Evolutionary conservation across 1,140 invertebrate species (phyloP).

Genomic region (Drosophila nasuta): DNA sequence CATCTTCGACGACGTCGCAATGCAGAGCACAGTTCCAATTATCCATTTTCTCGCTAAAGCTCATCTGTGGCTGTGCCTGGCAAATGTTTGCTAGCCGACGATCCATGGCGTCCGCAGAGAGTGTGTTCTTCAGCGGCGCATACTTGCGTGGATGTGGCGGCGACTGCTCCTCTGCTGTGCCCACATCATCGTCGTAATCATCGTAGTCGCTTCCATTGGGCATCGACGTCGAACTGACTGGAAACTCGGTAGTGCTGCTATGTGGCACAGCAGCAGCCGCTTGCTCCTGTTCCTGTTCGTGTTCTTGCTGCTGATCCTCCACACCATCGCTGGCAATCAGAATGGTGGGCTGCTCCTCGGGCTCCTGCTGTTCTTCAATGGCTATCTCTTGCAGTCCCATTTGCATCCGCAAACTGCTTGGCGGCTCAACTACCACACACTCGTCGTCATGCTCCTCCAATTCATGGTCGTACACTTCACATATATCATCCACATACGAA

Average conservation of each 20-base stretch:
- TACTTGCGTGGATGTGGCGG: constrained; percentile 57
- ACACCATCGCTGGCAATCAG: constrained; percentile 17
- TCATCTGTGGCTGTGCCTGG: constrained; percentile 73
- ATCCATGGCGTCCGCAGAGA: constrained; percentile 72
- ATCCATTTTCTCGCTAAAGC: constrained; percentile 66
- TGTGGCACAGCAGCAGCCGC: constrained; percentile 26
- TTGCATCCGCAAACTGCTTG: constrained; percentile 8
- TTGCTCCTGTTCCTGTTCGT: neutral
- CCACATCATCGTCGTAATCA: constrained; percentile 64
- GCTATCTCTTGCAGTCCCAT: constrained; percentile 10
- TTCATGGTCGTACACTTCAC: constrained; percentile 68
- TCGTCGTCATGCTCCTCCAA: constrained; percentile 68
- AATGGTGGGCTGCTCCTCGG: constrained; percentile 23
- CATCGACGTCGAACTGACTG: constrained; percentile 67
- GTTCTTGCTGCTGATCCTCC: constrained; percentile 22
- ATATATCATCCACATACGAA: constrained; percentile 62
- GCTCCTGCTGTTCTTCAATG: constrained; percentile 20
- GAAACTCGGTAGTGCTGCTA: constrained; percentile 75
- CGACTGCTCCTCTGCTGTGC: constrained; percentile 38
- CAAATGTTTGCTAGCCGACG: constrained; percentile 64
- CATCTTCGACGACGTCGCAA: constrained; percentile 73
- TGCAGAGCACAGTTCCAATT: constrained; percentile 58
- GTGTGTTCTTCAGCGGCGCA: constrained; percentile 70
- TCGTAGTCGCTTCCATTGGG: constrained; percentile 65
- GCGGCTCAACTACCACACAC: constrained; percentile 14